These are phyloP conservation scores for Drosophila limbata DNA, from an alignment of 2,888 invertebrate genomes.

Conservation along the genomic window DNA sequence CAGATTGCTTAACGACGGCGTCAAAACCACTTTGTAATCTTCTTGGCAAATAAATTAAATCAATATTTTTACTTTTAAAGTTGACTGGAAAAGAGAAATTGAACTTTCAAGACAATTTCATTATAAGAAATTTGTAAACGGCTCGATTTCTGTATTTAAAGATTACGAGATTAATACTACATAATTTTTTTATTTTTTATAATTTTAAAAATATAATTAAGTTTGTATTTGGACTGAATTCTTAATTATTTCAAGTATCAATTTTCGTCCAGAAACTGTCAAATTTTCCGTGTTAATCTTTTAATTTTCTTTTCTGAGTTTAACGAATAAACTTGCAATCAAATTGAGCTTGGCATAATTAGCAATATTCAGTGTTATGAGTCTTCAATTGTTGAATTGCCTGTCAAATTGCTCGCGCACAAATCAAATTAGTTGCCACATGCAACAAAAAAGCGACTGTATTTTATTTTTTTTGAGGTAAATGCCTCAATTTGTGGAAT, in stretches of 20 bases:
- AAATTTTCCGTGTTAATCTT: neutral
- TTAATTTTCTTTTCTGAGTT: neutral
- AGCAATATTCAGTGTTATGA: neutral
- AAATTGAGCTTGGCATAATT: constrained; percentile 5
- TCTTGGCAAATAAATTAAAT: constrained; percentile 1
- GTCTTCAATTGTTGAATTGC: constrained; percentile 4
- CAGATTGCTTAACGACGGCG: constrained; percentile 1
- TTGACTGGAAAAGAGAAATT: neutral
- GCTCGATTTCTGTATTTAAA: too few relatives aligned
- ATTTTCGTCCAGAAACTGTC: too few relatives aligned
- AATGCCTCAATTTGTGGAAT: constrained; percentile 30
- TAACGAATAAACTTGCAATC: neutral
- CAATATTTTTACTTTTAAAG: neutral
- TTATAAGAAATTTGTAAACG: neutral
- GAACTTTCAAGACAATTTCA: neutral
- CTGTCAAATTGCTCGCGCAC: constrained; percentile 24
- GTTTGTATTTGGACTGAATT: too few relatives aligned
- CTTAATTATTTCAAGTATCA: too few relatives aligned
- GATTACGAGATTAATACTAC: too few relatives aligned
- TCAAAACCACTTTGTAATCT: neutral
- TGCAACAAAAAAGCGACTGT: constrained; percentile 39
- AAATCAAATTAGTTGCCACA: constrained; percentile 28
- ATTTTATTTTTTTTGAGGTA: neutral
- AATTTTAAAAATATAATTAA: too few relatives aligned
- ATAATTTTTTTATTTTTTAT: too few relatives aligned